Percentiles rank a stretch among this genome's conserved stretches.
Conservation (phyloP, 2,113 vertebrate species). For the Cromileptes altivelis region DNA sequence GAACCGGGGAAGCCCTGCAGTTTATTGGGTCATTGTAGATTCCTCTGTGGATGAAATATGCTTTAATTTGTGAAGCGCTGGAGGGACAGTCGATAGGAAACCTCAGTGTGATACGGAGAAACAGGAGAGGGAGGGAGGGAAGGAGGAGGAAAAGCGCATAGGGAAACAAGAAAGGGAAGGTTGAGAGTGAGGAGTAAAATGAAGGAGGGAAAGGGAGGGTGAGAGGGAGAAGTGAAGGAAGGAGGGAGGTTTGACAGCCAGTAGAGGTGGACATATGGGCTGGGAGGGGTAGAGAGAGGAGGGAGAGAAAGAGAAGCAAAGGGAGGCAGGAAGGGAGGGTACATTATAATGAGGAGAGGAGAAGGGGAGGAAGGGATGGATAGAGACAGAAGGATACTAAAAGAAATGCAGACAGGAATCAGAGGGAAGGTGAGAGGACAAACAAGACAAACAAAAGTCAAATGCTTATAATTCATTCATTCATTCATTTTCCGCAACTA, state of each 20-base stretch:
- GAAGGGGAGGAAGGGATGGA: neutral
- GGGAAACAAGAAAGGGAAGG: neutral
- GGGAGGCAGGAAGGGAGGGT: neutral
- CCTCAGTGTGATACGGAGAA: neutral
- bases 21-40: slow-evolving; percentile 68
- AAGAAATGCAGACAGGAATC: neutral
- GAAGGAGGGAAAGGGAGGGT: neutral
- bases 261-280: neutral
- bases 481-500: no score
- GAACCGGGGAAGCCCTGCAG: slow-evolving; percentile 40
- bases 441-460: neutral
- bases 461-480: neutral
- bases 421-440: neutral
- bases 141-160: no score
- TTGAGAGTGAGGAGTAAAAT: neutral
- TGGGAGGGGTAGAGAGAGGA: neutral
- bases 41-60: slow-evolving; percentile 73
- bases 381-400: neutral
- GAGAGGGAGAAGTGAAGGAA: no score
- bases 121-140: neutral
- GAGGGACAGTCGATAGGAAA: slow-evolving; percentile 61
- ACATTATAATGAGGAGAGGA: neutral
- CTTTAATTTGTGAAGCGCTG: slow-evolving; percentile 74
- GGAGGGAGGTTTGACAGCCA: neutral
- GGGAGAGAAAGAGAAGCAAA: no score